Base-by-base conservation (phyloP, 2,888 invertebrate species). In the Achlya flavicornis region DNA sequence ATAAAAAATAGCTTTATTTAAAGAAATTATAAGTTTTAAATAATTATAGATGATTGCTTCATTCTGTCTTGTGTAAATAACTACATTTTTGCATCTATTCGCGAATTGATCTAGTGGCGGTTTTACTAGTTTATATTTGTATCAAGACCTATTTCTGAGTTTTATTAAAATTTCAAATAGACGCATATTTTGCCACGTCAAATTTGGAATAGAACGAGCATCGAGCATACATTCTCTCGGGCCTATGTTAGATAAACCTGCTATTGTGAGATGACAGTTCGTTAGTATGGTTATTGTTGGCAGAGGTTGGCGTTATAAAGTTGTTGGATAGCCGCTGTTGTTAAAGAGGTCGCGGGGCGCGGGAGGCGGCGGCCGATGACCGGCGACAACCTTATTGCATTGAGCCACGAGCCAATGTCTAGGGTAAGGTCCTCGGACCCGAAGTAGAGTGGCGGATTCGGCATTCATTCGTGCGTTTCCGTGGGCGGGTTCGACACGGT, bases 341-440 rank as follows among this genome's bases (percentile, higher is more conserved):
- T 26, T 78, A 92, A 90, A 86, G 92, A 91, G 92, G 92, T 86
- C 91, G 86, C 69, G 70, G 79, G 81, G 85, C 75, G 83, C 78
- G 85, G 83, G 87, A 74, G 85, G 86, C 78, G 84, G 79, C 81
- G 89, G 90, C 80, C 90, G 90, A 89, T 90, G 91, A 92, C 92
- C 92, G 91, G 75, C 80, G 87, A 82, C 89, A 89, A 85, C 87
- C 88, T 91, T 86, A 89, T 85, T 86, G 86, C 87, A 83, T 78
- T 73, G 72, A 73, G 75, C 73, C 73, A 77, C 75, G 79, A 80
- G 80, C 87, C 89, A 89, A 90, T 90, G 91, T 91, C 91, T 91
- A 91, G 92, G 90, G 85, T 90, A 91, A 92, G 90, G 90, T 90
- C 86, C 89, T 86, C 85, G 82, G 81, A 79, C 77, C 77, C 80